phyloP scores from a whole-genome alignment of 1,140 invertebrate species.

The Drosophila teissieri region DNA sequence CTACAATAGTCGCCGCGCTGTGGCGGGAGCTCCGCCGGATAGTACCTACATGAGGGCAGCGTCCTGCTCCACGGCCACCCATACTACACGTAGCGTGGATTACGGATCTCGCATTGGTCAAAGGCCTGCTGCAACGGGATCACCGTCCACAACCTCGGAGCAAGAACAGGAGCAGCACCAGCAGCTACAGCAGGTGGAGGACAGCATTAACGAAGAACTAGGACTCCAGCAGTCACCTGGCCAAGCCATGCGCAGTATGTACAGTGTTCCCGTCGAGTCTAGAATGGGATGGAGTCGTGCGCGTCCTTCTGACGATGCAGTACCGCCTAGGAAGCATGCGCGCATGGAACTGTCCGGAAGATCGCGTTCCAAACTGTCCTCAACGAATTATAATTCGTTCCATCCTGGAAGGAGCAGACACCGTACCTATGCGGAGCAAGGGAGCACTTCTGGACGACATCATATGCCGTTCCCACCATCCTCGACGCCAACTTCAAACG shows the following conservation, averaged over 20 bases:
- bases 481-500: slow-evolving; percentile 16
- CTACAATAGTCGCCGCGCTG: slow-evolving; percentile 51
- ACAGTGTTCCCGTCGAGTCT: background rate
- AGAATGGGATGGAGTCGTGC: slow-evolving; percentile 33
- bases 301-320: slow-evolving; percentile 48
- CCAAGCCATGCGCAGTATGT: slow-evolving; percentile 10
- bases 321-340: slow-evolving; percentile 21
- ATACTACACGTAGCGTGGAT: slow-evolving; percentile 64
- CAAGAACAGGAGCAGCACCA: background rate
- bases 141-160: slow-evolving; percentile 23
- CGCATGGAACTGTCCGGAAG: slow-evolving; percentile 24
- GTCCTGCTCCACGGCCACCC: slow-evolving; percentile 64
- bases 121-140: background rate
- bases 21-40: slow-evolving; percentile 17
- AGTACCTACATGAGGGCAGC: slow-evolving; percentile 43
- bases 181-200: background rate
- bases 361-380: slow-evolving; percentile 31
- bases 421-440: slow-evolving; percentile 57
- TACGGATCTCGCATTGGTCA: slow-evolving; percentile 48
- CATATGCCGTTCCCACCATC: background rate
- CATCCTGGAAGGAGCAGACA: slow-evolving; percentile 61
- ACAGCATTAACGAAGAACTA: background rate
- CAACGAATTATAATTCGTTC: slow-evolving; percentile 62
- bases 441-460: slow-evolving; percentile 3
- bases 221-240: slow-evolving; percentile 8